Evolutionary conservation across 1,140 invertebrate genomes (phyloP), one percentile per base, ranked within the genome.

Genomic region (Papilio helenus): DNA sequence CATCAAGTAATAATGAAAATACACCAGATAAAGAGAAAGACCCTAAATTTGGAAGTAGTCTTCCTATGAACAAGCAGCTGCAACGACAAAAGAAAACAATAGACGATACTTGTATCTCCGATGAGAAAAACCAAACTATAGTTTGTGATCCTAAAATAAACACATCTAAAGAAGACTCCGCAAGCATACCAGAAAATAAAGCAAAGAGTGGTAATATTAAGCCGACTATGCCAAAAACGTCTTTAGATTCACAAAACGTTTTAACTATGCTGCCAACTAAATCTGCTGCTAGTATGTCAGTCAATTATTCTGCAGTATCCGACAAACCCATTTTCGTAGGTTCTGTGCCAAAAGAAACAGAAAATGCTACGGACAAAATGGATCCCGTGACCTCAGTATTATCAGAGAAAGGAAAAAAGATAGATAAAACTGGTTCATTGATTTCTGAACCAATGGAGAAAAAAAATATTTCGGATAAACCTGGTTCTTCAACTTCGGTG

Each of bases 61-160:
- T 73, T 4, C n/a, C 20, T 39, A 58, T n/a, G 12, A 81, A 71
- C 51, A 91, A 89, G 82, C 87, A 88, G 82, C 84, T 92, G 39
- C 87, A 87, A 51, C 86, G 89, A 20, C 90, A 92, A 86, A 92
- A 89, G 79, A 85, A 86, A 72, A 65, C 84, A 18, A 74, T 84
- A 34, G 86, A 88, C 65, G 85, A 88, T 23, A 49, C 79, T 79
- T 73, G 72, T 49, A 83, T 83, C 20, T 61, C 51, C 18, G 51
- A 74, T 74, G 42, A 10, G 18, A 23, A 29, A 44, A 16, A 39
- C 39, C 74, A 55, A 71, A 82, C 72, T 78, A 46, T 73, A 72
- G 76, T 73, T 51, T 18, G 29, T 79, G 80, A 29, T 55, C 23
- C 79, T 55, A 39, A 72, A 79, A 9, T 46, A 44, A 12, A 72